Conservation (phyloP, 2,888 invertebrate genomes). For the Drosophila sordidapex region DNA sequence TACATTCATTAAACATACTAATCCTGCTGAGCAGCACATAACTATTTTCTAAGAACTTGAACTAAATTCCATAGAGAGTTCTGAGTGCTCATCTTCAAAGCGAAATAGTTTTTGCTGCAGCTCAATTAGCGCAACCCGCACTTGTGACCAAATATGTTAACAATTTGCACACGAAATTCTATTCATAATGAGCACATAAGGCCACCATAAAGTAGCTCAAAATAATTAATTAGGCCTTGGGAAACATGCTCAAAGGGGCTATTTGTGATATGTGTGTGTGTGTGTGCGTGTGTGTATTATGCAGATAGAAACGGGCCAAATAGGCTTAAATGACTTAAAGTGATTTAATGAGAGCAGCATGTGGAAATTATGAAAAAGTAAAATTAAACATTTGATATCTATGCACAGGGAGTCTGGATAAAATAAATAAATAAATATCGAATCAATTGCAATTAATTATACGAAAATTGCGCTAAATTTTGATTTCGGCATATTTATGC, state of each 20-base stretch:
- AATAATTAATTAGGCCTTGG: constrained; percentile 46
- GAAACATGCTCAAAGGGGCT: constrained; percentile 32
- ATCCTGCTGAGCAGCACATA: neutral
- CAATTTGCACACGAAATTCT: constrained; percentile 31
- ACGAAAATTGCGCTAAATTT: constrained; percentile 61
- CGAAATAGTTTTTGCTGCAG: constrained; percentile 15
- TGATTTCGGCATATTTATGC: constrained; percentile 61
- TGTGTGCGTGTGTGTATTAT: neutral
- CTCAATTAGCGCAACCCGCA: constrained; percentile 48
- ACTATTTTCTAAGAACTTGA: neutral
- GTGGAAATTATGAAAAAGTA: neutral
- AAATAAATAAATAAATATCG: constrained; percentile 64
- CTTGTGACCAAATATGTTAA: constrained; percentile 13
- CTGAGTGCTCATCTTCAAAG: neutral
- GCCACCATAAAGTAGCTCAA: constrained; percentile 15
- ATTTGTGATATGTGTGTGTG: constrained; percentile 19
- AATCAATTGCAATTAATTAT: constrained; percentile 72
- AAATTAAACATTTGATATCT: constrained; percentile 9
- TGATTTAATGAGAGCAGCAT: constrained; percentile 37
- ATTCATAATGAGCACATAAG: constrained; percentile 48
- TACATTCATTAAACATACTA: neutral
- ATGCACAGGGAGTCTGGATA: neutral
- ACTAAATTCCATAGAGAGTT: constrained; percentile 7
- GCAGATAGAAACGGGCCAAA: neutral
- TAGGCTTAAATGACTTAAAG: constrained; percentile 26